Evolutionary conservation across 1,140 invertebrate species (phyloP).

Genomic region (Drosophila lacteicornis): DNA sequence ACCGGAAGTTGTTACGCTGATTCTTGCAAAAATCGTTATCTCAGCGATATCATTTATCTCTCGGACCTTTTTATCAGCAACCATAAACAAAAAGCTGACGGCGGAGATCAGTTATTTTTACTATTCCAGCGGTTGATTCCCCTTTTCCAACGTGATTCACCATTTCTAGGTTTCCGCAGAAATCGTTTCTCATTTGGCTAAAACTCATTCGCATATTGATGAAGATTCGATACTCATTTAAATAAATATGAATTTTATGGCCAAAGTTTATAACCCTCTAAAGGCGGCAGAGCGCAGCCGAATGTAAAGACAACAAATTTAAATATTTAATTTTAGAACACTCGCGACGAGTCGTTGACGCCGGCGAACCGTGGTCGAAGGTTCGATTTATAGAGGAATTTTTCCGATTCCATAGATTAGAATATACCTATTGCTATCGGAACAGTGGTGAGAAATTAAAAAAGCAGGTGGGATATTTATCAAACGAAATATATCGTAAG

Average conservation of each 20-base stretch:
- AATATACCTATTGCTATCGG: background rate
- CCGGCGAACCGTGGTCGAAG: constrained; percentile 53
- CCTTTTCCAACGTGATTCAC: constrained; percentile 56
- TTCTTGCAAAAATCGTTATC: constrained; percentile 46
- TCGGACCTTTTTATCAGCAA: constrained; percentile 45
- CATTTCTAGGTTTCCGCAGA: constrained; percentile 42
- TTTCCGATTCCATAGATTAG: constrained; percentile 1
- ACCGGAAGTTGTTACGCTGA: constrained; percentile 72
- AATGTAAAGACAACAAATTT: constrained; percentile 73
- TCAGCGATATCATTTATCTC: constrained; percentile 56
- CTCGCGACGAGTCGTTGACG: constrained; percentile 65
- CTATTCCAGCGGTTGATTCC: constrained; percentile 47
- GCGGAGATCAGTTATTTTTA: constrained; percentile 44
- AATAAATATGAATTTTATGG: constrained; percentile 53
- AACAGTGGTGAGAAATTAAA: background rate
- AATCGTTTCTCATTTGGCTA: constrained; percentile 33
- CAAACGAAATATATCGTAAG: too few relatives aligned
- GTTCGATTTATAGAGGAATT: background rate
- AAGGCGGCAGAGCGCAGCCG: constrained; percentile 50
- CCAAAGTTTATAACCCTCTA: constrained; percentile 45
- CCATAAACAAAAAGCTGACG: constrained; percentile 41
- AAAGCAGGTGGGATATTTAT: too few relatives aligned
- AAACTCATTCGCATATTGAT: constrained; percentile 36
- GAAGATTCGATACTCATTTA: constrained; percentile 32
- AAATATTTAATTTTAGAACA: constrained; percentile 80